A percentile compares a stretch with the other conserved stretches of the same genome.
Evolutionary conservation across 2,797 vertebrate genomes (phyloP).

Genomic region (Dipus sagitta): DNA sequence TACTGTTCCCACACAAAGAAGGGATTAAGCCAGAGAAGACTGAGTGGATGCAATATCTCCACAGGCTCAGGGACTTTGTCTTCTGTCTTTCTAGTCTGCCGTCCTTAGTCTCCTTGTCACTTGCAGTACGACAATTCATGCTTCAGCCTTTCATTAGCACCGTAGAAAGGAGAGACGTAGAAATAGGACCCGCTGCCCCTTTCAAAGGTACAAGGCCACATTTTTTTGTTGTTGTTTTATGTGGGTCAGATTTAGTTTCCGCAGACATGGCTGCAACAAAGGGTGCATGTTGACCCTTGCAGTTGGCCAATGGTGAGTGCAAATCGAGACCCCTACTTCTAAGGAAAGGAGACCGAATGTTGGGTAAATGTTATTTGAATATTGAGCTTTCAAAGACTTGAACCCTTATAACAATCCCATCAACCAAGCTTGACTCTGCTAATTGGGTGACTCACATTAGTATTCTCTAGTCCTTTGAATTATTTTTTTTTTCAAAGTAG

Average conservation of each 20-base stretch:
- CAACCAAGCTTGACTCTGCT: neutral
- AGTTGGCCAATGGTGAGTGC: neutral
- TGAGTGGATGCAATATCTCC: neutral
- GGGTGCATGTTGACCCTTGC: neutral
- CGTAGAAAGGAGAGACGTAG: neutral
- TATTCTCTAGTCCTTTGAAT: too few relatives aligned
- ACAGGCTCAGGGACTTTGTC: neutral
- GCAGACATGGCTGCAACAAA: neutral
- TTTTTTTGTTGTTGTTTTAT: neutral
- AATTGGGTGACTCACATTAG: neutral
- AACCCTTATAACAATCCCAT: neutral
- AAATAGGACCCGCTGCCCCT: neutral
- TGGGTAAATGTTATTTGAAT: neutral
- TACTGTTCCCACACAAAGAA: slow-evolving; percentile 22
- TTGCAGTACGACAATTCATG: neutral
- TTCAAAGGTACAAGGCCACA: neutral
- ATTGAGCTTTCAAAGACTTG: neutral
- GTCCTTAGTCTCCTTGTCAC: neutral
- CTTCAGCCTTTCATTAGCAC: slow-evolving; percentile 29
- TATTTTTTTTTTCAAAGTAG: too few relatives aligned
- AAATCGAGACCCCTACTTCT: neutral
- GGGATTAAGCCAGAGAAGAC: neutral
- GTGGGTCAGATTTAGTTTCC: slow-evolving; percentile 1
- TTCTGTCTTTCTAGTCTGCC: neutral
- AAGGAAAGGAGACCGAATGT: neutral